Evolutionary conservation across 2,888 invertebrate genomes (phyloP).

Genomic region (Orthosia cruda): DNA sequence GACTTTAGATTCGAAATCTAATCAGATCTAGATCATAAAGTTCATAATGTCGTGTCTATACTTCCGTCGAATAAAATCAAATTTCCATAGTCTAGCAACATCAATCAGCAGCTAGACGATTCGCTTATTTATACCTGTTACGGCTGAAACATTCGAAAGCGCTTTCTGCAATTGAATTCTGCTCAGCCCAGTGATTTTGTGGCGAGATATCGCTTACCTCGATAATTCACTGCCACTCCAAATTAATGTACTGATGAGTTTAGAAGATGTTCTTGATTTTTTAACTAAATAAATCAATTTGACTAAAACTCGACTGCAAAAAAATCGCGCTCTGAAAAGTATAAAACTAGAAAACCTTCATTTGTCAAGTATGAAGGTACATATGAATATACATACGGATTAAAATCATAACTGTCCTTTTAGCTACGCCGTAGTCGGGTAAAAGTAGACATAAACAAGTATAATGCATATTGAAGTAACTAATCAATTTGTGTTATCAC

Average conservation of each 20-base stretch:
- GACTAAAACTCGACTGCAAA: too few species aligned
- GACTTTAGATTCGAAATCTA: too few species aligned
- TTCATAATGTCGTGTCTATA: conserved; percentile 3
- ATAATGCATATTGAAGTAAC: not conserved
- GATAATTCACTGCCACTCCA: conserved; percentile 32
- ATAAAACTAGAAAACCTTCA: too few species aligned
- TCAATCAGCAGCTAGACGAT: conserved; percentile 21
- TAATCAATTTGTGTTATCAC: conserved; percentile 36
- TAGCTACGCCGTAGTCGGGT: too few species aligned
- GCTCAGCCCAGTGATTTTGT: conserved; percentile 22
- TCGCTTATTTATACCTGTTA: conserved; percentile 39
- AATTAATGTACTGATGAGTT: conserved; percentile 3
- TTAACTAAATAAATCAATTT: not conserved
- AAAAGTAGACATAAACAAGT: not conserved
- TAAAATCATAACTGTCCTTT: too few species aligned
- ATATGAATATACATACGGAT: too few species aligned
- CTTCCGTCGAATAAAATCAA: conserved; percentile 20
- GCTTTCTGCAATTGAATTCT: conserved; percentile 44
- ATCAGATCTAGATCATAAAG: not conserved
- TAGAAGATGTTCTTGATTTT: not conserved
- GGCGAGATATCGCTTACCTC: conserved; percentile 26
- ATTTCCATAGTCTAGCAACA: conserved; percentile 25
- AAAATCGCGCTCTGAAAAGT: too few species aligned
- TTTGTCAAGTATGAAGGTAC: too few species aligned
- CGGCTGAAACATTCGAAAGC: conserved; percentile 51